Conservation (phyloP, 2,888 invertebrate genomes). For the Clepsis dumicolana region DNA sequence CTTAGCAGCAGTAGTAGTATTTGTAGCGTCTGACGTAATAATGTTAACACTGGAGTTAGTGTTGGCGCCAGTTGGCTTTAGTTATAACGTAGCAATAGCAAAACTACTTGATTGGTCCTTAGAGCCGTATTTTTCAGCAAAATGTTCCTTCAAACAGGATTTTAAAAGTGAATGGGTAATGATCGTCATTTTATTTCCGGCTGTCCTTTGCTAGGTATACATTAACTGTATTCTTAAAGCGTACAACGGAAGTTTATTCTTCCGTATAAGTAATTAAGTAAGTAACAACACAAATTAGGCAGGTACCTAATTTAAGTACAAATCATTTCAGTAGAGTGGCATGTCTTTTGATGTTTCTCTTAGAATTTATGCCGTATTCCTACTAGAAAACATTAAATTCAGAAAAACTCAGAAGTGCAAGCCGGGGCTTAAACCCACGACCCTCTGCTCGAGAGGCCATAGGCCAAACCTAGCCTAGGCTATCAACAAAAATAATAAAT, state of each 20-base stretch:
- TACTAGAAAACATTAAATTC: too few species aligned
- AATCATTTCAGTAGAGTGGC: too few species aligned
- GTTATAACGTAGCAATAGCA: neutral
- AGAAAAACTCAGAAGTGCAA: too few species aligned
- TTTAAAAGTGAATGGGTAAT: neutral
- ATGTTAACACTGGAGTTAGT: too few species aligned
- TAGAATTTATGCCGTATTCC: too few species aligned
- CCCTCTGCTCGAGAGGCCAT: too few species aligned
- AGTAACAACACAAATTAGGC: neutral
- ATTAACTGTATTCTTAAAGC: neutral
- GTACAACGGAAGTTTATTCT: neutral
- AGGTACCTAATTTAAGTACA: neutral
- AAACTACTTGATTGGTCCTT: neutral
- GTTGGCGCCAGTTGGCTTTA: neutral
- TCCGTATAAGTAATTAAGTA: neutral
- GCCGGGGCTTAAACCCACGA: too few species aligned
- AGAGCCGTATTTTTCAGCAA: neutral
- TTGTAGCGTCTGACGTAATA: too few species aligned
- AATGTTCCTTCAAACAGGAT: neutral
- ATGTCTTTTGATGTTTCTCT: too few species aligned
- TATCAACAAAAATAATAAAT: too few species aligned
- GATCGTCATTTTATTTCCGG: neutral
- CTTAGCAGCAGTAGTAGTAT: too few species aligned
- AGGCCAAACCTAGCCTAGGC: too few species aligned
- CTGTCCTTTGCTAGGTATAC: neutral